phyloP scores from a whole-genome alignment of 1,140 invertebrate species.

The Hormaphis cornu region DNA sequence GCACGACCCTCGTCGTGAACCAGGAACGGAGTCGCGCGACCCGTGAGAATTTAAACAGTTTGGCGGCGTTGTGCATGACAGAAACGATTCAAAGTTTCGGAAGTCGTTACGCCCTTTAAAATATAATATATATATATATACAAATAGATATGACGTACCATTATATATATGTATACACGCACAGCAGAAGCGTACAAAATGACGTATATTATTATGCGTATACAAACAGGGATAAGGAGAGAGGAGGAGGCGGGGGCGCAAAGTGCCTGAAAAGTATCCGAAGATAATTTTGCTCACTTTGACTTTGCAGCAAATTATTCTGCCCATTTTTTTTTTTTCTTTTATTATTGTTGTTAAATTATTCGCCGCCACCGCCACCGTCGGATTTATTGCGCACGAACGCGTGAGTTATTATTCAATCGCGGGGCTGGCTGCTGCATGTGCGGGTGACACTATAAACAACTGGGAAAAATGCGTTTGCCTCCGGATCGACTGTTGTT shows the following conservation, averaged over 20 bases:
- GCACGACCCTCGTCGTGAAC: constrained; percentile 9
- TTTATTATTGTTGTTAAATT: no score
- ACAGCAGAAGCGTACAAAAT: no score
- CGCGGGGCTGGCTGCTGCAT: no score
- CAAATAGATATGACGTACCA: no score
- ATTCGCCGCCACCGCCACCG: no score
- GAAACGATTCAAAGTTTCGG: constrained; percentile 27
- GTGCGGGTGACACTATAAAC: no score
- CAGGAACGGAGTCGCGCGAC: not conserved
- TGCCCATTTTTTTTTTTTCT: not conserved
- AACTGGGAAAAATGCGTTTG: no score
- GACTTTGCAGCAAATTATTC: constrained; percentile 20
- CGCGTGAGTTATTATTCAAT: no score
- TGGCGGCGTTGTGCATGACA: constrained; percentile 29
- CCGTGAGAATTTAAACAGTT: constrained; percentile 31
- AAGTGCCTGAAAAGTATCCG: constrained; percentile 17
- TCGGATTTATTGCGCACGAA: no score
- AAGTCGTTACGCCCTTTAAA: constrained; percentile 3
- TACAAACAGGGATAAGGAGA: not conserved
- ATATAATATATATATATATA: not conserved
- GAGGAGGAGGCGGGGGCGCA: not conserved
- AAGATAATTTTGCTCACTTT: constrained; percentile 23
- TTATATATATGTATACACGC: no score
- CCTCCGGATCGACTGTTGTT: no score
- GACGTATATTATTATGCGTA: no score